phyloP scores from a whole-genome alignment of 2,888 invertebrate species.

The Limnephilus auricula region DNA sequence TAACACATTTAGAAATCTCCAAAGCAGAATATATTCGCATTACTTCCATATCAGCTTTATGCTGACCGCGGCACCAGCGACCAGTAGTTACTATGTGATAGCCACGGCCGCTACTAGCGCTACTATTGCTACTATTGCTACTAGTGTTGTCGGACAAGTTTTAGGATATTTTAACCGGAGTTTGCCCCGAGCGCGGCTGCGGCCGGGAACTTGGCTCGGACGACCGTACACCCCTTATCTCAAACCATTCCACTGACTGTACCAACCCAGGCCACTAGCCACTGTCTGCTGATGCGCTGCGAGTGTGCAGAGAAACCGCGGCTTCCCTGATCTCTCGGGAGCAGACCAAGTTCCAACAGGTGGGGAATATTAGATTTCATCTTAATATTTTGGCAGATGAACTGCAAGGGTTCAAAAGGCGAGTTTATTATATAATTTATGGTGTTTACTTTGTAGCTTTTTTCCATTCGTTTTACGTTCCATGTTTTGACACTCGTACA shows the following conservation, averaged over 20 bases:
- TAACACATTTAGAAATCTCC: neutral
- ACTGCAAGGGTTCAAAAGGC: neutral
- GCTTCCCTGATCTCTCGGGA: neutral
- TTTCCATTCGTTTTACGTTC: too few species aligned
- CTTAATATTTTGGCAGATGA: neutral
- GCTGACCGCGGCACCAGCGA: neutral
- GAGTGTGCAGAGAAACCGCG: neutral
- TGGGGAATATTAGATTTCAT: neutral
- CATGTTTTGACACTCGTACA: neutral
- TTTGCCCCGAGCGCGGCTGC: neutral
- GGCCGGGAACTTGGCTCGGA: conserved; percentile 19
- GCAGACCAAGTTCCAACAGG: neutral
- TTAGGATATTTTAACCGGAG: conserved; percentile 5
- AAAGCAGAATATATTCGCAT: neutral
- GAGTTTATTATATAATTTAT: neutral
- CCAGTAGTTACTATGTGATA: neutral
- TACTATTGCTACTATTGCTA: neutral
- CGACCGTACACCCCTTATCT: neutral
- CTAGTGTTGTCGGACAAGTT: neutral
- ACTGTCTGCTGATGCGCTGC: neutral
- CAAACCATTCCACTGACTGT: neutral
- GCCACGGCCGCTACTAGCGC: neutral
- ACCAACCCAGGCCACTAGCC: neutral
- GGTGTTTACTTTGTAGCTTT: neutral
- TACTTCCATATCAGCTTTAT: conserved; percentile 2